Conservation (phyloP, 2,797 vertebrate genomes). For the Delichon dasypus region DNA sequence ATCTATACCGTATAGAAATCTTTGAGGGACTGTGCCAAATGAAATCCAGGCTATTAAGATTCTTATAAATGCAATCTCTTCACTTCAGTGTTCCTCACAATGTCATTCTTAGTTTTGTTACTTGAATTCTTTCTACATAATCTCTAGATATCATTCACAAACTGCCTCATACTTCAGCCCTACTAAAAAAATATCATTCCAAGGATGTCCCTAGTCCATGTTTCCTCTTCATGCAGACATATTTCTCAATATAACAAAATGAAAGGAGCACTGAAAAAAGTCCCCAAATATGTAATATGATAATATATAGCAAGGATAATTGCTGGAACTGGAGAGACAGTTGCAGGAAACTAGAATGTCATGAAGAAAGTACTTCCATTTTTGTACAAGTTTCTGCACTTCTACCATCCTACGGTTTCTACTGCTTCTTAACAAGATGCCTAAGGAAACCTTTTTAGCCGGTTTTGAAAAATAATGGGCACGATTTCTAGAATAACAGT, state of each 20-base stretch:
- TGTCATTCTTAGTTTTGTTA: neutral
- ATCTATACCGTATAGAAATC: neutral
- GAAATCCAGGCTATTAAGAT: neutral
- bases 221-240: conserved; percentile 37
- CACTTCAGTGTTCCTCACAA: neutral
- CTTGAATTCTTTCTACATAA: neutral
- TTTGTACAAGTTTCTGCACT: neutral
- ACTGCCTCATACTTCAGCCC: neutral
- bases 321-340: neutral
- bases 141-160: neutral
- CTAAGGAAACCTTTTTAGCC: neutral
- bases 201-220: neutral
- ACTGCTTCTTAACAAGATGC: neutral
- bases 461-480: conserved; percentile 48
- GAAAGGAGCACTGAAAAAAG: conserved; percentile 7
- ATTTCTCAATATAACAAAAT: conserved; percentile 48
- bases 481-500: conserved; percentile 33
- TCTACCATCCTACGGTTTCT: neutral
- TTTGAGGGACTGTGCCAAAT: neutral
- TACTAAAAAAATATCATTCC: neutral
- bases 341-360: conserved; percentile 11
- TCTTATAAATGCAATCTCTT: neutral
- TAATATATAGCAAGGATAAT: conserved; percentile 3
- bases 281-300: neutral
- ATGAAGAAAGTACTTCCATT: neutral